A percentile compares a stretch with the other conserved stretches of the same genome.
phyloP scores from a whole-genome alignment of 1,140 invertebrate genomes.

The Camponotus floridanus region DNA sequence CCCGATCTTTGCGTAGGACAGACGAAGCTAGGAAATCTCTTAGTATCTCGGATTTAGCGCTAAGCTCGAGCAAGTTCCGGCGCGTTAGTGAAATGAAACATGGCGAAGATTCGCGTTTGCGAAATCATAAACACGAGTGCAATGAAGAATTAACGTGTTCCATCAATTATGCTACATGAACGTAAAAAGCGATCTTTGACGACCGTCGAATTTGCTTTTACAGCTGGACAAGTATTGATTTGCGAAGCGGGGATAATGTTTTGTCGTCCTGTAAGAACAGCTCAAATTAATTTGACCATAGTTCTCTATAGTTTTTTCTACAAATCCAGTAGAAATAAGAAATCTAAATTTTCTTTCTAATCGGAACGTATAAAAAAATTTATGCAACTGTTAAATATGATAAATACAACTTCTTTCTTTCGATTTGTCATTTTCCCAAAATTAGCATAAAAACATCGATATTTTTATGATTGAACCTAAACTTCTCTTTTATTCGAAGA shows the following conservation, averaged over 20 bases:
- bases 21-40: neutral
- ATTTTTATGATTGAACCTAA: too few species aligned
- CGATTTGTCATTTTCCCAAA: too few species aligned
- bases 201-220: conserved; percentile 5
- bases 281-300: neutral
- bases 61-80: neutral
- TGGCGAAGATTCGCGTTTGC: neutral
- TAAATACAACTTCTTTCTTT: too few species aligned
- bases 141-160: conserved; percentile 10
- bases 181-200: conserved; percentile 13
- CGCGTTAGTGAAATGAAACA: neutral
- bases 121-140: neutral
- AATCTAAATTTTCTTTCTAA: too few species aligned
- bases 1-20: neutral
- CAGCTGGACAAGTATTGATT: conserved; percentile 35
- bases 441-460: too few species aligned
- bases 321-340: too few species aligned
- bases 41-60: neutral
- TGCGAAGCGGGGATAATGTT: neutral
- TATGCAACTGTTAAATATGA: too few species aligned
- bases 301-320: neutral
- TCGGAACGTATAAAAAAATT: too few species aligned
- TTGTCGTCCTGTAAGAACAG: neutral
- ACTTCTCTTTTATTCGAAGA: neutral
- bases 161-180: conserved; percentile 13